A percentile compares a stretch with the other conserved stretches of the same genome.
Evolutionary conservation across 2,797 vertebrate genomes (phyloP).

Genomic region (Epinephelus awoara): DNA sequence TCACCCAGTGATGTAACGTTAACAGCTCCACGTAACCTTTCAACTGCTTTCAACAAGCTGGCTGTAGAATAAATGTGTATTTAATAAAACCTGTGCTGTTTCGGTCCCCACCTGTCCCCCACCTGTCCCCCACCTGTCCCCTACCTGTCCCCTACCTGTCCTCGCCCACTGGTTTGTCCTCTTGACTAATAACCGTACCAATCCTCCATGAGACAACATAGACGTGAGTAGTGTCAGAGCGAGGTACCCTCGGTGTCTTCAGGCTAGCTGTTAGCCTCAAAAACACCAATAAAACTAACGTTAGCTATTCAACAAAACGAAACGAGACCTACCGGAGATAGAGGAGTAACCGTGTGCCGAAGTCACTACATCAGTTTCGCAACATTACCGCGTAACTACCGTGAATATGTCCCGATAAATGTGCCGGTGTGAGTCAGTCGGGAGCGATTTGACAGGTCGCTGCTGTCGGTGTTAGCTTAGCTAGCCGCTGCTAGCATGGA

Average conservation of each 20-base stretch:
- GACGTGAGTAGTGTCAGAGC: conserved; percentile 18
- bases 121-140: conserved; percentile 60
- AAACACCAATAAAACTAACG: neutral
- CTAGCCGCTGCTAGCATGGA: conserved; percentile 29
- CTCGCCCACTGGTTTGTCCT: conserved; percentile 58
- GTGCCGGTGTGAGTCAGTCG: conserved; percentile 10
- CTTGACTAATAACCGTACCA: conserved; percentile 54
- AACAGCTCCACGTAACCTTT: too few relatives aligned
- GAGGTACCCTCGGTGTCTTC: neutral
- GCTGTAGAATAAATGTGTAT: neutral
- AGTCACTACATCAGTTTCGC: conserved; percentile 37
- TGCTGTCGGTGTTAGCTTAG: neutral
- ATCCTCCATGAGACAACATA: conserved; percentile 68
- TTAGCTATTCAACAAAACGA: neutral
- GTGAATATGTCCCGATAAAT: neutral
- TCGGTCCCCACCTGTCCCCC: too few relatives aligned
- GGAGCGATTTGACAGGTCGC: conserved; percentile 37
- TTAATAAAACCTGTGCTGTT: too few relatives aligned
- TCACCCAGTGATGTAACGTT: too few relatives aligned
- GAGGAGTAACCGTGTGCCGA: neutral
- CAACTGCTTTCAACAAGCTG: too few relatives aligned
- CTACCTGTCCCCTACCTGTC: conserved; percentile 58
- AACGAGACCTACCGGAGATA: conserved; percentile 33
- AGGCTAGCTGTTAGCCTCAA: neutral
- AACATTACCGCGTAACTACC: too few relatives aligned